These are phyloP conservation scores for Percina caprodes DNA, from an alignment of 2,113 vertebrate species.

Conservation along the genomic window DNA sequence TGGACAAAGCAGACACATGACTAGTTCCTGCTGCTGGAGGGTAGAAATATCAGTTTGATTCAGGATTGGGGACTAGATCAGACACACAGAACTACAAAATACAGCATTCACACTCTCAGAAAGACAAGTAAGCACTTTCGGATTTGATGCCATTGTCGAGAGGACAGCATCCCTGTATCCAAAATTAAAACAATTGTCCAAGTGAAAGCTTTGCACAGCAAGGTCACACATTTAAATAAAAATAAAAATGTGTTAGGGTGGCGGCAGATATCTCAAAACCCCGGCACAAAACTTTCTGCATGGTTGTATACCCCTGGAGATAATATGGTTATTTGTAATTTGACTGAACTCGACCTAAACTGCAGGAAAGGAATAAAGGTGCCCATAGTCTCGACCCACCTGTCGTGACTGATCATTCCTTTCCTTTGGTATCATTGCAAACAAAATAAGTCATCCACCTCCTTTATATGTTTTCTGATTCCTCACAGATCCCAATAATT, in stretches of 20 bases:
- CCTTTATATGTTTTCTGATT: slow-evolving; percentile 34
- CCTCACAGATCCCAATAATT: slow-evolving; percentile 94
- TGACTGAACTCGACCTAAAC: neutral
- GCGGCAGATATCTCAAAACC: neutral
- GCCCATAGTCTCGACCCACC: neutral
- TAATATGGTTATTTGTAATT: neutral
- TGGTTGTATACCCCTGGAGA: neutral
- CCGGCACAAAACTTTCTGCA: neutral
- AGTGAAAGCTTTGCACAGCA: neutral
- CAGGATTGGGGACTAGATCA: neutral
- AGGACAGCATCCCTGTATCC: neutral
- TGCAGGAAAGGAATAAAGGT: neutral
- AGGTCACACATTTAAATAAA: neutral
- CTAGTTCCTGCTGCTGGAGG: neutral
- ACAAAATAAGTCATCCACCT: slow-evolving; percentile 4
- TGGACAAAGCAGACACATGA: too few relatives aligned
- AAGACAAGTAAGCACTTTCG: neutral
- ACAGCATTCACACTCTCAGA: neutral
- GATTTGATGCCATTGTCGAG: neutral
- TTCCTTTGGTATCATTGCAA: neutral
- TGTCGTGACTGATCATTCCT: neutral
- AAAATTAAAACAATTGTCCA: neutral
- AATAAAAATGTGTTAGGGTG: neutral
- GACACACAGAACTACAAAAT: neutral
- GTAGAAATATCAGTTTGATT: neutral